Percentiles rank a stretch among this genome's conserved stretches.
Conservation (phyloP, 2,797 vertebrate species). For the Chaunax sp. region DNA sequence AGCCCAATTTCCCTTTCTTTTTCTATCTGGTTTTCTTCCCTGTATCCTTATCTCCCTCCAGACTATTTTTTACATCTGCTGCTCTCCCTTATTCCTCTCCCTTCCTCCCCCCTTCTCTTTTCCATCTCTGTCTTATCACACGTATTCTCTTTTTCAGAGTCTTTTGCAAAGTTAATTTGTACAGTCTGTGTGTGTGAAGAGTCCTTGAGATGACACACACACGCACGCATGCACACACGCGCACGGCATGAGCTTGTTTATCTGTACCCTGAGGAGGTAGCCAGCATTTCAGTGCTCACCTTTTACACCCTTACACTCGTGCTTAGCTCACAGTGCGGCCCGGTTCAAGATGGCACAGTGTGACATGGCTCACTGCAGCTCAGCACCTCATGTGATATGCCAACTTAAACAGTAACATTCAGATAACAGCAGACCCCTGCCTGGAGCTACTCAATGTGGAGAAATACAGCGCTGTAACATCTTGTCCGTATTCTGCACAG, state of each 20-base stretch:
- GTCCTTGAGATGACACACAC: neutral
- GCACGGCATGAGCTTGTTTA: slow-evolving; percentile 43
- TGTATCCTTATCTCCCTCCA: slow-evolving; percentile 55
- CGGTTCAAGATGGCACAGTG: slow-evolving; percentile 64
- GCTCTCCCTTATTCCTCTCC: slow-evolving; percentile 49
- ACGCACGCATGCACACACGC: slow-evolving; percentile 27
- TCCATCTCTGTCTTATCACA: slow-evolving; percentile 65
- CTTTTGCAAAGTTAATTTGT: slow-evolving; percentile 53
- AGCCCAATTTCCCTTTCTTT: slow-evolving; percentile 48
- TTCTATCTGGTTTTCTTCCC: slow-evolving; percentile 49
- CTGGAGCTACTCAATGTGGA: slow-evolving; percentile 42
- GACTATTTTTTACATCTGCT: slow-evolving; percentile 70
- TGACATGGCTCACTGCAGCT: slow-evolving; percentile 55
- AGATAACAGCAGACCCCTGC: slow-evolving; percentile 64
- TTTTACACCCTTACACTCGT: slow-evolving; percentile 63
- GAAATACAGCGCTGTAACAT: slow-evolving; percentile 58
- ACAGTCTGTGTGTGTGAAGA: neutral
- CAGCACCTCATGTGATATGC: slow-evolving; percentile 56
- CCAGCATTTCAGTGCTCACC: slow-evolving; percentile 55
- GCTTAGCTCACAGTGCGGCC: slow-evolving; percentile 58
- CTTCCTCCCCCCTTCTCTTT: slow-evolving; percentile 37
- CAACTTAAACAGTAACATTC: slow-evolving; percentile 68
- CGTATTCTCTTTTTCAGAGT: slow-evolving; percentile 69
- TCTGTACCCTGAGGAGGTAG: slow-evolving; percentile 60
- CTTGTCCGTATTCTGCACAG: slow-evolving; percentile 58